Evolutionary conservation across 2,888 invertebrate species (phyloP), one percentile per base, ranked within the genome.

Genomic region (Aromia moschata): DNA sequence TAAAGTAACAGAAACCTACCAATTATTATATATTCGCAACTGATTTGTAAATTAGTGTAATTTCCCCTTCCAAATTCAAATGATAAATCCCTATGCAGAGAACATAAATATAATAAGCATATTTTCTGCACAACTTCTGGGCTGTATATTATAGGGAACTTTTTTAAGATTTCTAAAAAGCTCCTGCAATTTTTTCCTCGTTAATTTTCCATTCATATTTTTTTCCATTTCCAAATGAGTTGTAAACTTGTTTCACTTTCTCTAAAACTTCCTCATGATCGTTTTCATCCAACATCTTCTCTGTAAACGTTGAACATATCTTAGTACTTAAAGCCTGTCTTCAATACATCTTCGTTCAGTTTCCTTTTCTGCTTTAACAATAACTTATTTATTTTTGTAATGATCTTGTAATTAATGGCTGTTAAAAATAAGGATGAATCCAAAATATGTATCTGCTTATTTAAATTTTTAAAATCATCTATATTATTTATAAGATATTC

Each of bases 301-400:
- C 56, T 9, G 67, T 62, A 47, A 73, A 58, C 16, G 31, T 11
- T 18, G 64, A 54, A 51, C 74, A 70, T 31, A 77, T 60, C 62
- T 60, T 70, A 4, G 68, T 57, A 45, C 69, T 70, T 16, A 68
- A 10, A 37, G 67, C 46, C 58, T n/a, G 65, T 70, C 41, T 56
- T 66, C 5, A 46, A 15, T 2, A 30, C 31, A 40, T 58, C 37
- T 49, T 71, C 66, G 49, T 68, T 65, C 12, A 62, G 60, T 69
- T 75, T 76, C 14, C 71, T 65, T 58, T 77, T 76, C 33, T 62
- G 65, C 58, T 73, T 77, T 15, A 75, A 68, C 11, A 77, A 64
- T 3, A 71, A 53, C 64, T 74, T 75, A 47, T 72, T 74, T 18
- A 79, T 72, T 72, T 76, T 76, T 11, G 61, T 56, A 15, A 77